Evolutionary conservation across 2,888 invertebrate species (phyloP), one percentile per base, ranked within the genome.

Genomic region (Syrista parreyssii): DNA sequence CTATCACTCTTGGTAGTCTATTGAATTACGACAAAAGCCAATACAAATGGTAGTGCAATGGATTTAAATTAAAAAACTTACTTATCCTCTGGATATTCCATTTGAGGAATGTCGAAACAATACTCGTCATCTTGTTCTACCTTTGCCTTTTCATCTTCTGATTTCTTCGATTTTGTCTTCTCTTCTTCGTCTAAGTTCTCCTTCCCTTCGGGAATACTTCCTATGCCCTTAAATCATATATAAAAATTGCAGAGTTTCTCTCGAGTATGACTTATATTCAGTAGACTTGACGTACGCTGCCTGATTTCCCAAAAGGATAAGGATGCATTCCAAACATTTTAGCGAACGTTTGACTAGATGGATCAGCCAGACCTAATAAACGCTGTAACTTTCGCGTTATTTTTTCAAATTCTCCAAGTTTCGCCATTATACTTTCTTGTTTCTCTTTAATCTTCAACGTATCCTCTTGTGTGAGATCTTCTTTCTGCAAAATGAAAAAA

Each of bases 401-500:
- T 31, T 92, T 91, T 82, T 95, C 95, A 80, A 95, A 94, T 69
- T 94, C 92, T 32, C 92, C 92, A 92, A 95, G 93, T 86, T 94
- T 95, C 4, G 92, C 91, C 76, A 94, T 93, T 0, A 95, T 89
- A 78, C 93, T 88, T 35, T 92, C 92, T 82, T 95, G 94, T 75
- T 94, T 93, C 68, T 93, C 92, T 40, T 93, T 93, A 12, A 95
- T 88, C 82, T 93, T 92, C 77, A 90, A 91, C 0, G 93, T 92
- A 84, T 95, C 95, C 0, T 91, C 91, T 73, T 94, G 93, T 0
- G 93, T 93, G 85, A 95, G 91, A 76, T 92, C 92, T 4, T 93
- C 85, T 91, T 95, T 95, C 94, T 95, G 84, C 12, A 82, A 84
- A 76, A 75, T 35, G 31, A 72, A 68, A 76, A 31, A 77, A 76